Conservation (phyloP, 2,888 invertebrate genomes). For the Onthophagus sagittarius region DNA sequence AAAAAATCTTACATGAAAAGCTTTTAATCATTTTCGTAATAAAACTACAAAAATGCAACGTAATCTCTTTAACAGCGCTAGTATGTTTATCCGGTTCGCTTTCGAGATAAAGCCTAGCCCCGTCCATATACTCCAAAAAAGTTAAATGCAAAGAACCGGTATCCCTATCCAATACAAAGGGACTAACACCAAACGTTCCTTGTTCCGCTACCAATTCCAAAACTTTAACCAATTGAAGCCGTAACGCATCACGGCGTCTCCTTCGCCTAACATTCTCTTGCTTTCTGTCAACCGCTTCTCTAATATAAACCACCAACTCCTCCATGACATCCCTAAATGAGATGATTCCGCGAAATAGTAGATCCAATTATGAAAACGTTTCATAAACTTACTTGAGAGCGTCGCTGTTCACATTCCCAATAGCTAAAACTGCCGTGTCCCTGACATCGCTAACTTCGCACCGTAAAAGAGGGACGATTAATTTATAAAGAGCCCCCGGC, state of each 20-base stretch:
- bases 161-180: constrained; percentile 49
- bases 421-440: constrained; percentile 89
- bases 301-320: constrained; percentile 83
- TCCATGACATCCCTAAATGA: constrained; percentile 86
- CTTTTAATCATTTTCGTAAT: constrained; percentile 90
- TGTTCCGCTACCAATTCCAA: constrained; percentile 89
- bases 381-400: constrained; percentile 76
- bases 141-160: constrained; percentile 80
- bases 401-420: constrained; percentile 92
- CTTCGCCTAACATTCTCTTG: constrained; percentile 94
- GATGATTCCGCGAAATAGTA: neutral
- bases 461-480: constrained; percentile 85
- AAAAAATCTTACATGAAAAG: constrained; percentile 71
- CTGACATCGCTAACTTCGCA: constrained; percentile 93
- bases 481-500: constrained; percentile 85
- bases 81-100: constrained; percentile 92
- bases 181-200: constrained; percentile 81
- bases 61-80: constrained; percentile 80
- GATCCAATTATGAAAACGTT: constrained; percentile 15
- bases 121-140: constrained; percentile 93
- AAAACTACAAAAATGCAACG: constrained; percentile 91
- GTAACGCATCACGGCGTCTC: constrained; percentile 83
- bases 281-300: constrained; percentile 95
- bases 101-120: constrained; percentile 86
- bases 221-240: constrained; percentile 87